Conservation (phyloP, 1,140 invertebrate genomes). For the Aphidius gifuensis region DNA sequence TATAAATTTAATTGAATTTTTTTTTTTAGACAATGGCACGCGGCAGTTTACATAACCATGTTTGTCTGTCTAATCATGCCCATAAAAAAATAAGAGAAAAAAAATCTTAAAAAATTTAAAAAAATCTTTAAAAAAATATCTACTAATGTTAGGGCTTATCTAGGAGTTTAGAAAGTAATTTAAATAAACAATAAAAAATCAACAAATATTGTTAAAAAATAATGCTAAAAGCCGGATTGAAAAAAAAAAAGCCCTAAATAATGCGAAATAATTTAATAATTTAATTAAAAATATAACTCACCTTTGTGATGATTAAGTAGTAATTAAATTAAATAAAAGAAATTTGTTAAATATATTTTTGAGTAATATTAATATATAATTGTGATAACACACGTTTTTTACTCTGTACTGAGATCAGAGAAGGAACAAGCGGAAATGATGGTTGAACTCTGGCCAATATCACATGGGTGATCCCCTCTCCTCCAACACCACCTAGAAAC, state of each 20-base stretch:
- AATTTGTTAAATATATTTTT: slow-evolving; percentile 2
- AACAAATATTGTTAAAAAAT: background rate
- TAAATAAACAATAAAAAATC: no score
- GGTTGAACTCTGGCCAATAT: slow-evolving; percentile 29
- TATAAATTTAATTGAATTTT: background rate
- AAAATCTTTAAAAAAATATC: no score
- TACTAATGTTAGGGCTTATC: no score
- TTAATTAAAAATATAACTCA: background rate
- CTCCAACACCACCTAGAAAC: background rate
- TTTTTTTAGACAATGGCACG: no score
- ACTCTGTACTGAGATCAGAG: slow-evolving; percentile 27
- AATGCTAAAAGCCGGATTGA: background rate
- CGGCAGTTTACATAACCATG: no score
- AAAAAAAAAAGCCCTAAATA: background rate
- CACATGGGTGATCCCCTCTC: slow-evolving; percentile 30
- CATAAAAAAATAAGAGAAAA: no score
- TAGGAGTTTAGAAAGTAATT: no score
- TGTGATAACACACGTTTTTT: slow-evolving; percentile 35
- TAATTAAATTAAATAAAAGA: slow-evolving; percentile 1
- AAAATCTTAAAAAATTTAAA: no score
- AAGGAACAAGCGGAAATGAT: slow-evolving; percentile 25
- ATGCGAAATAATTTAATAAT: no score
- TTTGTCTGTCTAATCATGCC: no score
- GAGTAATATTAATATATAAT: slow-evolving; percentile 14
- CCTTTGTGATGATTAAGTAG: background rate